Evolutionary conservation across 2,888 invertebrate genomes (phyloP).

Genomic region (Cataglyphis livida): DNA sequence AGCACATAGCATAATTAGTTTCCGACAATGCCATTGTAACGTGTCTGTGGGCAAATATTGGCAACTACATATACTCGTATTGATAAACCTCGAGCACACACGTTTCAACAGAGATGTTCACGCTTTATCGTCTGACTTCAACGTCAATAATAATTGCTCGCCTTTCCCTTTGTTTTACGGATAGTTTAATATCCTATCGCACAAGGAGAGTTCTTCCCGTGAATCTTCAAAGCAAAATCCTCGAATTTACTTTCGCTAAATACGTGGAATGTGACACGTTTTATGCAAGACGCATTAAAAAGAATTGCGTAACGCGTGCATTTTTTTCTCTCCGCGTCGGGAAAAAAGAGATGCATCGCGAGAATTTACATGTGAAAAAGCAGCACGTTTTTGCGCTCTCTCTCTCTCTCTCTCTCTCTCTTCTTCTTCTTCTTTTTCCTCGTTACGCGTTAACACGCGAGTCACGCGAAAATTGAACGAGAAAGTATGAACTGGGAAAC

Average conservation of each 20-base stretch:
- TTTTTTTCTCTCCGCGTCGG: not conserved
- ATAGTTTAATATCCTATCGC: not conserved
- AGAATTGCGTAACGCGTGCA: not conserved
- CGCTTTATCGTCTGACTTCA: constrained; percentile 28
- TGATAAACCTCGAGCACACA: constrained; percentile 24
- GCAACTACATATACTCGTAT: constrained; percentile 3
- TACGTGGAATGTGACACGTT: not conserved
- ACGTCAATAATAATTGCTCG: not conserved
- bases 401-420: not conserved
- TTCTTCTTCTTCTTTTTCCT: not conserved
- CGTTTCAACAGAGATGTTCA: constrained; percentile 5
- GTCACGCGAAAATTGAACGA: constrained; percentile 29
- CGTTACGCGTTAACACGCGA: constrained; percentile 1
- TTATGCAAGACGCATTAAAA: constrained; percentile 21
- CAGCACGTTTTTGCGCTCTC: not conserved
- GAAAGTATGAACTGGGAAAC: constrained; percentile 6
- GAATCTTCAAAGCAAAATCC: not conserved
- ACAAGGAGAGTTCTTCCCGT: not conserved
- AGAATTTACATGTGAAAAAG: constrained; percentile 47
- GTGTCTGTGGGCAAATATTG: constrained; percentile 20
- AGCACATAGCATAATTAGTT: constrained; percentile 31
- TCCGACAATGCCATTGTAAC: constrained; percentile 8
- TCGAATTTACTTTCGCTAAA: not conserved
- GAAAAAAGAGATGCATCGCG: not conserved
- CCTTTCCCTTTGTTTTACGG: not conserved